Evolutionary conservation across 2,113 vertebrate species (phyloP), one percentile per base, ranked within the genome.

Genomic region (Triplophysa siluroides): DNA sequence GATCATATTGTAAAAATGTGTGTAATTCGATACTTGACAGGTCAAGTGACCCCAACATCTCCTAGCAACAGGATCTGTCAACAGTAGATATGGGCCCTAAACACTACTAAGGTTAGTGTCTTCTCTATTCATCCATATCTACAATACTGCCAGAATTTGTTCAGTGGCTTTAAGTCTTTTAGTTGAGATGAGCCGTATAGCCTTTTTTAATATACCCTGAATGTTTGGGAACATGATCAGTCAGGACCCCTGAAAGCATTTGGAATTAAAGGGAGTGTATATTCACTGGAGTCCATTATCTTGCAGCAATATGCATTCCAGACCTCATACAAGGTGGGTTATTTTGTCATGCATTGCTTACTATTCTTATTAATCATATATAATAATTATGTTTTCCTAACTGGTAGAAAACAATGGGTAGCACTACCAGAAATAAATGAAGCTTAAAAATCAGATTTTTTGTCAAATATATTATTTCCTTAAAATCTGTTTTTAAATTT

Each of bases 61-160:
- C 78, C 50, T 56, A 58, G 78, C 78, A 80, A 80, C 78, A 41
- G 3, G 23, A 47, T 9, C 10, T 47, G 41, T 75, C 14, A 75
- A 75, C 73, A 75, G 26, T 21, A 24, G 38, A 45, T 5, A 61
- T 23, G 21, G 9, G 8, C n/a, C 14, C 11, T 29, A 21, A 78
- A 69, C 16, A 29, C 21, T 9, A 19, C 38, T 72, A 24, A 54
- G 8, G 9, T 11, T 45, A 24, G 2, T 11, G 14, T 16, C 43
- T 8, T 13, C 14, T 62, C 4, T 47, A 9, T 26, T 13, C 14
- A 75, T 62, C 12, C 23, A 47, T 4, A 58, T 63, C 16, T 63
- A 43, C 54, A 23, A 54, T 8, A 10, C 2, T 38, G 6, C 4
- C 7, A 16, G 13, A 2, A 4, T 9, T 63, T 47, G 4, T 29